phyloP scores from a whole-genome alignment of 2,113 vertebrate species.

The Scomber colias region DNA sequence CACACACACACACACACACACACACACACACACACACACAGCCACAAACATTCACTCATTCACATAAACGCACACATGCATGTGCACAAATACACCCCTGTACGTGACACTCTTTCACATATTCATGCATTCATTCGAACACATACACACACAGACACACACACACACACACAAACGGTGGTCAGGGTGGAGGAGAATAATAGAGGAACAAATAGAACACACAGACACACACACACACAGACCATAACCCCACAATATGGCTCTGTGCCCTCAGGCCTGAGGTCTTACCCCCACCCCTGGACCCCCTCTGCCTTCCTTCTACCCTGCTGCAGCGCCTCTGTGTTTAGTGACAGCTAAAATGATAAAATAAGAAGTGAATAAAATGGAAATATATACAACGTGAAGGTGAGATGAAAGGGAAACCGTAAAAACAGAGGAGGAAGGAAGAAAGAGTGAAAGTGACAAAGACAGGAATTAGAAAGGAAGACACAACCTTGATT shows the following conservation, averaged over 20 bases:
- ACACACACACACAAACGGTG: slow-evolving; percentile 33
- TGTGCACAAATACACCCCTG: slow-evolving; percentile 66
- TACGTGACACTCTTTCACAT: slow-evolving; percentile 54
- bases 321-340: slow-evolving; percentile 30
- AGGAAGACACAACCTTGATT: neutral
- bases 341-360: slow-evolving; percentile 43
- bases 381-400: neutral
- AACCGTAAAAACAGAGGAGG: neutral
- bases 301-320: slow-evolving; percentile 40
- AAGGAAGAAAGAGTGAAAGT: neutral
- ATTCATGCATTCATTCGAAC: slow-evolving; percentile 72
- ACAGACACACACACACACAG: slow-evolving; percentile 19
- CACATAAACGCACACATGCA: slow-evolving; percentile 51
- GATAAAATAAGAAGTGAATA: slow-evolving; percentile 2
- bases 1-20: slow-evolving; percentile 46
- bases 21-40: slow-evolving; percentile 40
- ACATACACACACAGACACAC: slow-evolving; percentile 18
- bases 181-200: slow-evolving; percentile 54
- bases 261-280: slow-evolving; percentile 60
- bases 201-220: slow-evolving; percentile 39
- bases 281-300: slow-evolving; percentile 51
- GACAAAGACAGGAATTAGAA: neutral
- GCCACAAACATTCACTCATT: slow-evolving; percentile 38
- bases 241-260: slow-evolving; percentile 58
- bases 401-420: neutral